These are phyloP conservation scores for Drosophila sturtevanti DNA, from an alignment of 1,140 invertebrate species.

Conservation along the genomic window DNA sequence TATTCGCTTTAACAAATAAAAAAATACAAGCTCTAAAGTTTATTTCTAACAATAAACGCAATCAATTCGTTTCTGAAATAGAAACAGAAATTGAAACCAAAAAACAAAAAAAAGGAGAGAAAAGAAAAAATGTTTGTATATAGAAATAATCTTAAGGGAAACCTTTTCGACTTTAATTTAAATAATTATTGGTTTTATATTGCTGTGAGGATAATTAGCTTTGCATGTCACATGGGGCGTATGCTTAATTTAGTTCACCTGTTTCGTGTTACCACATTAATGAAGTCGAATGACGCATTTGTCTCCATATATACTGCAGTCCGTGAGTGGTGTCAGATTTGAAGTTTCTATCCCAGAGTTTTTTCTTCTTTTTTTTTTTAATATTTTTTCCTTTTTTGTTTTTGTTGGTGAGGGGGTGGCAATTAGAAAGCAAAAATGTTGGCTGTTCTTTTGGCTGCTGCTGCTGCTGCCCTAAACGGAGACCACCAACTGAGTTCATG, in stretches of 20 bases:
- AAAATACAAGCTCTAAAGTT: not conserved
- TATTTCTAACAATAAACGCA: not conserved
- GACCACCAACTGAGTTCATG: slow-evolving; percentile 23
- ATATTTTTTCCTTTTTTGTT: not conserved
- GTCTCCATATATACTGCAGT: slow-evolving; percentile 9
- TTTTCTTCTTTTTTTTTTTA: not conserved
- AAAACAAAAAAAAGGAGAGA: too few relatives aligned
- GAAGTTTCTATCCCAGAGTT: not conserved
- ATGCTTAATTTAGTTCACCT: slow-evolving; percentile 49
- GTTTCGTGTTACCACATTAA: slow-evolving; percentile 23
- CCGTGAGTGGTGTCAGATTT: slow-evolving; percentile 59
- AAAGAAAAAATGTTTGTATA: too few relatives aligned
- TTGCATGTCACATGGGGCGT: slow-evolving; percentile 49
- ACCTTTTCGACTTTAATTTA: slow-evolving; percentile 17
- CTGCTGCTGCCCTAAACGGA: not conserved
- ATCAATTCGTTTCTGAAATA: slow-evolving; percentile 15
- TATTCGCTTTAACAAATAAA: not conserved
- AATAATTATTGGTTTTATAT: slow-evolving; percentile 30
- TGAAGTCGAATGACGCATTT: slow-evolving; percentile 1
- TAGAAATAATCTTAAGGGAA: not conserved
- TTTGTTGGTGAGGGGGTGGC: slow-evolving; percentile 21
- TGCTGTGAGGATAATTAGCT: slow-evolving; percentile 42
- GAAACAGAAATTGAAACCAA: slow-evolving; percentile 19
- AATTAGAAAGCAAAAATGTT: slow-evolving; percentile 51
- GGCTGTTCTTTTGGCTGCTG: not conserved